Base-by-base conservation (phyloP, 2,888 invertebrate genomes). In the Strigamia maritima region DNA sequence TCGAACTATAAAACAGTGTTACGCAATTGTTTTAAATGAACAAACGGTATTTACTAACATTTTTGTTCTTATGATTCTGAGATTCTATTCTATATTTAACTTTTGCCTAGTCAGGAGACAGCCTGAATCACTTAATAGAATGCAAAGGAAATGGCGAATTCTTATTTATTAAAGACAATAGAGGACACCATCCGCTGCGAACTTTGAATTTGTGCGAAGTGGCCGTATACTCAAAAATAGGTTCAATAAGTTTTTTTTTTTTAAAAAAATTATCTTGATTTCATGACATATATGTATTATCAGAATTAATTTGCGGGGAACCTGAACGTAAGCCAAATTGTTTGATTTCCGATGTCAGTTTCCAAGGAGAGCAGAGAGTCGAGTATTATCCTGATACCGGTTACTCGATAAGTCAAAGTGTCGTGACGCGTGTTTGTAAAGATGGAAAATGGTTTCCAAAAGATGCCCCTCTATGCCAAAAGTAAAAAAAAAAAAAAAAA, bases 81-180 rank as follows among this genome's bases (percentile, higher is more conserved):
- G 12, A 14, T 26, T 26, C 3, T 24, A 70, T 70, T 28, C 26
- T 65, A 65, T 26, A 26, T 65, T 65, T 14, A 24, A 26, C n/a
- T 26, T 70, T 70, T 70, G 70, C 70, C 70, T 70, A 70, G 70
- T 4, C n/a, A 70, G 70, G 26, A 28, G 70, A 70, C 14, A 70
- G 12, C 3, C 28, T 70, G n/a, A 70, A 16, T 14, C 14, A 6
- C 26, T 28, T 10, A 16, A 16, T 28, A 2, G 0, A 1, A 12
- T 70, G 70, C 28, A 4, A 0, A 14, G 70, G 28, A 6, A 4
- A 28, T 2, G 28, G 70, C 26, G 24, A 14, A 28, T 26, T 10
- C 8, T 70, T 70, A n/a, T 0, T 28, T 0, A 70, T 70, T 28
- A 16, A 24, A n/a, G 70, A 70, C 28, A 10, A 26, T 12, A 7